Conservation (phyloP, 2,888 invertebrate species). For the Lepeophtheirus nordmannii region DNA sequence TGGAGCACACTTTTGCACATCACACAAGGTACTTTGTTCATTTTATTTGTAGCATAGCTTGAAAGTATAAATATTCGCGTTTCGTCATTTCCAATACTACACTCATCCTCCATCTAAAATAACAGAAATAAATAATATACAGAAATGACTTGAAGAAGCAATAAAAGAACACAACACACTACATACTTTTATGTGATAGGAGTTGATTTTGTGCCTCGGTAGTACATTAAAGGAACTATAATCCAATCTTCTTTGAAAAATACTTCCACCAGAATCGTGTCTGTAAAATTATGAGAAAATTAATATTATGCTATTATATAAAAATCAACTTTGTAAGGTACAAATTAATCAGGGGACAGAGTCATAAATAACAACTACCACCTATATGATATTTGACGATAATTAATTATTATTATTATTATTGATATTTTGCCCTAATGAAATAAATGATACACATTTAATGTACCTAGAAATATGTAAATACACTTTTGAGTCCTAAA, state of each 20-base stretch:
- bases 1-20: constrained; percentile 73
- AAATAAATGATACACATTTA: too few species aligned
- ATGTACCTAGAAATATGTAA: too few species aligned
- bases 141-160: neutral
- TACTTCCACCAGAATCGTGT: constrained; percentile 71
- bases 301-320: neutral
- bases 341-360: too few species aligned
- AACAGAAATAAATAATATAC: neutral
- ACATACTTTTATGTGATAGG: constrained; percentile 91
- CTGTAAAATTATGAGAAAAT: constrained; percentile 42
- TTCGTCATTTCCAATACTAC: constrained; percentile 94
- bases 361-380: too few species aligned
- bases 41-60: constrained; percentile 76
- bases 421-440: too few species aligned
- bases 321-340: too few species aligned
- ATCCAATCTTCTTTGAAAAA: constrained; percentile 81
- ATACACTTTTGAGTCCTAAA: too few species aligned
- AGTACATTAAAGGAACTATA: constrained; percentile 86
- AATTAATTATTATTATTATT: too few species aligned
- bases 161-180: neutral
- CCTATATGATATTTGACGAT: too few species aligned
- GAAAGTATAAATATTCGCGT: constrained; percentile 89
- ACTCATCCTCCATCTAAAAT: constrained; percentile 84
- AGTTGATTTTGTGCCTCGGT: constrained; percentile 89
- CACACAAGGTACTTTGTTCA: constrained; percentile 56